Evolutionary conservation across 2,888 invertebrate species (phyloP).

Genomic region (Sipha maydis): DNA sequence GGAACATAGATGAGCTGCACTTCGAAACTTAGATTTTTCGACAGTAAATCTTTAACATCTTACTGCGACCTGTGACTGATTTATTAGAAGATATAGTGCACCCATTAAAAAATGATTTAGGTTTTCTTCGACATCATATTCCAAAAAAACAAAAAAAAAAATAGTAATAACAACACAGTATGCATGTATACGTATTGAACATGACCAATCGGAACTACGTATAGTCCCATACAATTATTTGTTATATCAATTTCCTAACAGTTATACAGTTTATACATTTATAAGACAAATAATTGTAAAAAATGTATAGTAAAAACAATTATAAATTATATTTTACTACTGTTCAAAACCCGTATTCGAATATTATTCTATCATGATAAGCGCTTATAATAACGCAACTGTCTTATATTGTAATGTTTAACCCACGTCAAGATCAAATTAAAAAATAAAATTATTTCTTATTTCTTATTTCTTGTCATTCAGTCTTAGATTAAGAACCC

Average conservation of each 20-base stretch:
- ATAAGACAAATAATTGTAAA: no score
- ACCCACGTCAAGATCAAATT: background rate
- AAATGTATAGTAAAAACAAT: no score
- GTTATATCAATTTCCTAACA: background rate
- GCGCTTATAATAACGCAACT: background rate
- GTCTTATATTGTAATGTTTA: background rate
- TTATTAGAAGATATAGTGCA: background rate
- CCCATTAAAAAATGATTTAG: background rate
- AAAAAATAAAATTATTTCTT: background rate
- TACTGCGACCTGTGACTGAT: background rate
- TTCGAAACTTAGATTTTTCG: background rate
- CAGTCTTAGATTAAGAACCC: background rate
- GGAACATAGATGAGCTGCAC: background rate
- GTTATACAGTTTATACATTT: no score
- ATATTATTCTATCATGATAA: background rate
- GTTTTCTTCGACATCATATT: background rate
- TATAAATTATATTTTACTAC: background rate
- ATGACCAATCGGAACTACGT: background rate
- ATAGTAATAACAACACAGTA: background rate
- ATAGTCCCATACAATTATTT: background rate
- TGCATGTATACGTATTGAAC: no score
- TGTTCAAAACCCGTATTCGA: background rate
- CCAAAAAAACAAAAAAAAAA: background rate
- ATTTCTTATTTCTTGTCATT: background rate
- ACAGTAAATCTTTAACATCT: background rate